A percentile compares a stretch with the other conserved stretches of the same genome.
These are phyloP conservation scores for Cavia aperea DNA, from an alignment of 2,113 vertebrate species.

Conservation along the genomic window DNA sequence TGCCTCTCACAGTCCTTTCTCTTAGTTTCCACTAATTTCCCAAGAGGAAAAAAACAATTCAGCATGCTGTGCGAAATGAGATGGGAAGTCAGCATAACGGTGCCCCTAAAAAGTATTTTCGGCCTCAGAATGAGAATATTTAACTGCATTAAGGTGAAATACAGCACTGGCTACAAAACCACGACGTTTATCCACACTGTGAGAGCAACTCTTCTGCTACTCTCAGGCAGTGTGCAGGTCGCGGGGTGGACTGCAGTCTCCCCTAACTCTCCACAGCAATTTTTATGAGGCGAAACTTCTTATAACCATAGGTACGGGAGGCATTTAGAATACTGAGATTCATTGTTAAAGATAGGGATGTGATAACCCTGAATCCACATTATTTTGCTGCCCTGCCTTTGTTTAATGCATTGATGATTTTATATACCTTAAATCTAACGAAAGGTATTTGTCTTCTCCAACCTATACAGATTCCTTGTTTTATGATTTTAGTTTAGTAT, in stretches of 20 bases:
- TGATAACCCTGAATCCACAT: not conserved
- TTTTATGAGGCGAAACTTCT: not conserved
- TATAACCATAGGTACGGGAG: not conserved
- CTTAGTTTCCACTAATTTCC: slow-evolving; percentile 73
- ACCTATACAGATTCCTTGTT: not conserved
- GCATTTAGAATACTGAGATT: not conserved
- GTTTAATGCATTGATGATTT: not conserved
- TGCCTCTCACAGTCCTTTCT: slow-evolving; percentile 53
- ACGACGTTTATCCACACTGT: not conserved
- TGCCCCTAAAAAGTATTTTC: slow-evolving; percentile 63
- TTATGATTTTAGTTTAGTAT: slow-evolving; percentile 1
- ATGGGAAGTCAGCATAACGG: slow-evolving; percentile 42
- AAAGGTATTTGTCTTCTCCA: not conserved
- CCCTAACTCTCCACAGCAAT: not conserved
- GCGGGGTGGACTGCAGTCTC: not conserved
- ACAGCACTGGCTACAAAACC: slow-evolving; percentile 29
- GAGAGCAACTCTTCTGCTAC: not conserved
- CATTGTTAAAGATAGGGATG: not conserved
- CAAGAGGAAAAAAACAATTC: slow-evolving; percentile 66
- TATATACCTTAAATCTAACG: not conserved
- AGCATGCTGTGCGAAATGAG: slow-evolving; percentile 42
- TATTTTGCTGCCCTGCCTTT: not conserved
- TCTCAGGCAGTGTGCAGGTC: not conserved
- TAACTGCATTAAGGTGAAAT: slow-evolving; percentile 54
- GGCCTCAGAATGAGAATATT: slow-evolving; percentile 60